These are phyloP conservation scores for Drosophila gaucha DNA, from an alignment of 2,888 invertebrate genomes.

Conservation along the genomic window DNA sequence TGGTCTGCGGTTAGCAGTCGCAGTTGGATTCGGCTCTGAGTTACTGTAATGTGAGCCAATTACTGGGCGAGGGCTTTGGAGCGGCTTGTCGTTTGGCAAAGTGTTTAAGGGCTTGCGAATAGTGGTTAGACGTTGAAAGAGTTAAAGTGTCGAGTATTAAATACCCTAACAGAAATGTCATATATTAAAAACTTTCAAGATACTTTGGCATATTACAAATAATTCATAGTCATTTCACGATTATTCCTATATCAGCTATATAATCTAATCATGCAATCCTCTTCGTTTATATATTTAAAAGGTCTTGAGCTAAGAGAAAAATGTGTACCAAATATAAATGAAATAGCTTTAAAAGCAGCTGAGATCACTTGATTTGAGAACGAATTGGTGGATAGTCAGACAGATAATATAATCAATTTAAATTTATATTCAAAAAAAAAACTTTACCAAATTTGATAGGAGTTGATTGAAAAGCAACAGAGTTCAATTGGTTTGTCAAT, in stretches of 20 bases:
- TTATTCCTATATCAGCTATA: background rate
- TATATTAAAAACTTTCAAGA: no score
- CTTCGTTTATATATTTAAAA: no score
- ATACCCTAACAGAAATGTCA: constrained; percentile 8
- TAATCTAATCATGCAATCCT: background rate
- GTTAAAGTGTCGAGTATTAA: no score
- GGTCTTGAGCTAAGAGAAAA: background rate
- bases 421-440: background rate
- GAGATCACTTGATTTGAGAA: background rate
- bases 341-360: background rate
- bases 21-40: constrained; percentile 43
- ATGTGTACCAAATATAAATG: background rate
- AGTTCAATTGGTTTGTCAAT: background rate
- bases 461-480: background rate
- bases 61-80: constrained; percentile 25
- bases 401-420: no score
- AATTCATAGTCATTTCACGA: no score
- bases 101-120: constrained; percentile 23
- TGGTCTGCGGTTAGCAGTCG: constrained; percentile 43
- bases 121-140: background rate
- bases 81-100: constrained; percentile 33
- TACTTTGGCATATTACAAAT: no score
- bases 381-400: background rate
- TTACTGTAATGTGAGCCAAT: constrained; percentile 77
- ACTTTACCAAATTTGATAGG: background rate